Evolutionary conservation across 2,888 invertebrate species (phyloP), one percentile per base, ranked within the genome.

Genomic region (Melieria picta): DNA sequence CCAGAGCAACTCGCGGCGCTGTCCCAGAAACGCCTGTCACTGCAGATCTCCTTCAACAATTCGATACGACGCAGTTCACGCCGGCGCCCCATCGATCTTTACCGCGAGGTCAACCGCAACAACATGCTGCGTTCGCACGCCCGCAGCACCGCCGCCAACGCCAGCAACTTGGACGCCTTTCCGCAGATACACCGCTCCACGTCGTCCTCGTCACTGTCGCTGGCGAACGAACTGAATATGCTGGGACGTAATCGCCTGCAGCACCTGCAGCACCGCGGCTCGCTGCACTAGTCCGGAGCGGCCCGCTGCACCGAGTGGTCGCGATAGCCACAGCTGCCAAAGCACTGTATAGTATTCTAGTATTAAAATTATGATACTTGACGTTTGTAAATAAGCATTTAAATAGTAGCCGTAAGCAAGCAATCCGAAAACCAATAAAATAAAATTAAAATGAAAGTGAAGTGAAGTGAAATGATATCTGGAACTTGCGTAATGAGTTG

Each of bases 11-110:
- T 86, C 77, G 83, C 85, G 62, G 79, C 81, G 5, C 79, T 86
- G 62, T 86, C 86, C 50, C 81, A 84, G 73, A 86, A 86, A 74
- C 85, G 85, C 46, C 80, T 86, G 56, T 86, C 86, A 11, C 77
- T 86, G 72, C 86, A 86, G 80, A 86, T 86, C 76, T 82, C 86
- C 66, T 83, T 86, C 68, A 86, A 84, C 57, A 80, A 80, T 5
- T 79, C 82, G 13, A 75, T 82, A 52, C 80, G 83, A 5, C 82
- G 84, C 4, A 82, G 78, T 46, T 80, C 81, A 9, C 78, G 80
- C 3, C 78, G 80, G 7, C 79, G 82, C 13, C 79, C 82, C 42
- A 70, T 77, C 65, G 82, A 84, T 72, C 75, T 84, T 4, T 79
- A 74, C 58, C 79, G 79, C 43, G 77, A 79, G 62, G 80, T 78